Percentiles rank a stretch among this genome's conserved stretches.
Conservation (phyloP, 2,113 vertebrate genomes). For the Corapipo altera region DNA sequence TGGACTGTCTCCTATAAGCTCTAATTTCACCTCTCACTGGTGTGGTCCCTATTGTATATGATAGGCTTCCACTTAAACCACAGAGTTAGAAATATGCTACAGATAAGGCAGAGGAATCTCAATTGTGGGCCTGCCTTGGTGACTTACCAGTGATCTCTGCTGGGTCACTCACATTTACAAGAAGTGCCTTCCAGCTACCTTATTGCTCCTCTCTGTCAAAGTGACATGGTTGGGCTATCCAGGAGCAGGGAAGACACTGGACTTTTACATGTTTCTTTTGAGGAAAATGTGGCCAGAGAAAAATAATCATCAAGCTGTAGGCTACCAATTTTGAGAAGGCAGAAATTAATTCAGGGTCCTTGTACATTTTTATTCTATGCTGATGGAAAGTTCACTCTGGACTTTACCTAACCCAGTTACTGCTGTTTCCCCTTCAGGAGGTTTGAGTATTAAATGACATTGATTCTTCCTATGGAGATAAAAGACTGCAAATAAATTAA, state of each 20-base stretch:
- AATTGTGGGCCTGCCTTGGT: neutral
- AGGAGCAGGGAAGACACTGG: neutral
- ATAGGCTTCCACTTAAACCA: neutral
- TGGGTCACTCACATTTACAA: neutral
- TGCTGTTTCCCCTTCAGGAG: conserved; percentile 19
- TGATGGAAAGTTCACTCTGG: conserved; percentile 21
- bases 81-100: neutral
- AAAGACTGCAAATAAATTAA: conserved; percentile 46
- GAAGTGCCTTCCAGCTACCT: neutral
- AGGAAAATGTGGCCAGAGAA: neutral
- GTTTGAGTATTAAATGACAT: neutral
- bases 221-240: neutral
- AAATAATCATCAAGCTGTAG: neutral
- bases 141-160: neutral
- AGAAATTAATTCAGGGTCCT: neutral
- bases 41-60: neutral
- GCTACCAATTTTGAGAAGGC: neutral
- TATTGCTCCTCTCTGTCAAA: neutral
- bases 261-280: neutral
- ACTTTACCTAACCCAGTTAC: neutral
- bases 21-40: neutral
- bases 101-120: neutral
- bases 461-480: conserved; percentile 50
- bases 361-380: neutral
- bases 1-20: neutral